Evolutionary conservation across 2,113 vertebrate species (phyloP).

Genomic region (Oryzias melastigma): DNA sequence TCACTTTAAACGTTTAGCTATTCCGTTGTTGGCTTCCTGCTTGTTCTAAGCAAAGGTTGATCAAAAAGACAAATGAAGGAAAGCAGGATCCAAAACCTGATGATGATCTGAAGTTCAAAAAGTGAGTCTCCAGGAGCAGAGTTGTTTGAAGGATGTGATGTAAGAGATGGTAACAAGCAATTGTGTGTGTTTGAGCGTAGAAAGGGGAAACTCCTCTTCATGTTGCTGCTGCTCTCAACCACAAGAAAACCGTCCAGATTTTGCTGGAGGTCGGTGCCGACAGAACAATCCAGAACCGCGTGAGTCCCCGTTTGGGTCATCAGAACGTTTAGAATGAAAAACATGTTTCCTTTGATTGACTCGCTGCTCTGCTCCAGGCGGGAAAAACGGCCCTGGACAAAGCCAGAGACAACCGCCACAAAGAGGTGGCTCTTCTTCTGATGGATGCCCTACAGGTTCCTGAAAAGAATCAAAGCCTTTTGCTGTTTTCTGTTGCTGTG

Average conservation of each 20-base stretch:
- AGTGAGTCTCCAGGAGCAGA: too few relatives aligned
- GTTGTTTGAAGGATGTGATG: too few relatives aligned
- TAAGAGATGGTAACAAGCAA: too few relatives aligned
- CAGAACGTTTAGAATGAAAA: too few relatives aligned
- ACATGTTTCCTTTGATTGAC: neutral
- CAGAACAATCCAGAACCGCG: slow-evolving; percentile 80
- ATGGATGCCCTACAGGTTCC: slow-evolving; percentile 84
- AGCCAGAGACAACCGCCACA: slow-evolving; percentile 85
- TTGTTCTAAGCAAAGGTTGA: too few relatives aligned
- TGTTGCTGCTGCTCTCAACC: slow-evolving; percentile 86
- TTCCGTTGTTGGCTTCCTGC: too few relatives aligned
- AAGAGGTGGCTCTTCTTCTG: slow-evolving; percentile 83
- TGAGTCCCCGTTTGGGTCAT: slow-evolving; percentile 46
- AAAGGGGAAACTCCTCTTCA: slow-evolving; percentile 89
- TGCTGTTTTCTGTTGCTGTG: too few relatives aligned
- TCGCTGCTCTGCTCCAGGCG: slow-evolving; percentile 68
- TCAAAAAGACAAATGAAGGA: too few relatives aligned
- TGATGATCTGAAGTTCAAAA: too few relatives aligned
- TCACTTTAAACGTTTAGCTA: too few relatives aligned
- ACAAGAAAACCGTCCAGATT: slow-evolving; percentile 86
- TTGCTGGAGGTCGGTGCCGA: slow-evolving; percentile 87
- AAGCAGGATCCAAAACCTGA: too few relatives aligned
- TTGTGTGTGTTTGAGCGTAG: slow-evolving; percentile 54
- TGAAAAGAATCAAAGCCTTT: too few relatives aligned
- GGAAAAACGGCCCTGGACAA: slow-evolving; percentile 87